Percentiles rank a stretch among this genome's conserved stretches.
These are phyloP conservation scores for Oreochromis spilurus DNA, from an alignment of 2,113 vertebrate genomes.

Conservation along the genomic window DNA sequence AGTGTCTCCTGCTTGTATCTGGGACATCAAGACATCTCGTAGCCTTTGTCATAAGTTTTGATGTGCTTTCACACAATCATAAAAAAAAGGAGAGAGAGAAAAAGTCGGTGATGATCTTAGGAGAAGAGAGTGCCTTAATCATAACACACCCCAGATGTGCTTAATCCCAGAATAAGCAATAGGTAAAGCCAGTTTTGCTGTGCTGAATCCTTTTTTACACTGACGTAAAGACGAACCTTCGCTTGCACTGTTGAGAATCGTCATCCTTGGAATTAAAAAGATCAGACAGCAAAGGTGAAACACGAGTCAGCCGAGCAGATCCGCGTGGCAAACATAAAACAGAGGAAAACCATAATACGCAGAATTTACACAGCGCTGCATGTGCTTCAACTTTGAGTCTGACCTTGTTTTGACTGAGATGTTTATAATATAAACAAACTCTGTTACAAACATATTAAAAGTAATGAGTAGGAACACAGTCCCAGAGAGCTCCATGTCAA, in stretches of 20 bases:
- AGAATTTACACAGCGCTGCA: not conserved
- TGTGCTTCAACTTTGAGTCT: not conserved
- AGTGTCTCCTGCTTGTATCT: not conserved
- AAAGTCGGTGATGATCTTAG: not conserved
- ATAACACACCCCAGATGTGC: conserved; percentile 50
- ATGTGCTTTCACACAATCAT: not conserved
- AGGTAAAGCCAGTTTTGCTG: conserved; percentile 19
- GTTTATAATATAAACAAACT: conserved; percentile 31
- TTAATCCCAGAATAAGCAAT: conserved; percentile 52
- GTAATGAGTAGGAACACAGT: conserved; percentile 1
- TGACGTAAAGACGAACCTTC: conserved; percentile 13
- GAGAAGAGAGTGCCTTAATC: conserved; percentile 6
- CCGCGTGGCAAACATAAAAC: not conserved
- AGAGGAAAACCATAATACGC: not conserved
- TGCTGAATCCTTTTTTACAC: conserved; percentile 16
- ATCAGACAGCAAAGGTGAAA: conserved; percentile 6
- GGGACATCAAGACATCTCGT: not conserved
- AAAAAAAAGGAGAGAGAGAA: not conserved
- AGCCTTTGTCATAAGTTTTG: conserved; percentile 1
- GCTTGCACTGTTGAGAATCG: conserved; percentile 5
- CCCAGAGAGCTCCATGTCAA: conserved; percentile 8
- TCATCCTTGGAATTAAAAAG: conserved; percentile 14
- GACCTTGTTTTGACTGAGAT: not conserved
- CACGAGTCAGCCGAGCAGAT: conserved; percentile 7
- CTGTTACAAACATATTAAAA: conserved; percentile 23